Evolutionary conservation across 1,140 invertebrate genomes (phyloP), one percentile per base, ranked within the genome.

Genomic region (Drosophila cardini): DNA sequence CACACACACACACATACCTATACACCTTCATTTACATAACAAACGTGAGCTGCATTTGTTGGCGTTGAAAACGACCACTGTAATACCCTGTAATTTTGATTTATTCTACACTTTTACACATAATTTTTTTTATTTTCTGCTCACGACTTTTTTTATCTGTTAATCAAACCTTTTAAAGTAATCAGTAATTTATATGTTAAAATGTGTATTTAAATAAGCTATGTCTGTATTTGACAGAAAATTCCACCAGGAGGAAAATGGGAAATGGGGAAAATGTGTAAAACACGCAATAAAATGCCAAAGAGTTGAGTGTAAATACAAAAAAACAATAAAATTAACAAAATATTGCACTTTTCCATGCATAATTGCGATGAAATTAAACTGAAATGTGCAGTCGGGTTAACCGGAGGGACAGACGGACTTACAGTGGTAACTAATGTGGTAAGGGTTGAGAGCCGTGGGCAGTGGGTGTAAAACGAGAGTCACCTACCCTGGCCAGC

Each of bases 291-390:
- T 75, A 74, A 79, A 87, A 83, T 83, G 68, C 65, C 75, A 71
- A 72, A 16, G 13, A 3, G 32, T 26, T 11, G 30, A 87, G 87
- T 70, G 73, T 68, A 76, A 87, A 84, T 80, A 84, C 72, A 87
- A 89, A 77, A 1, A 15, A 45, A 38, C 16, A 18, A 57, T 75
- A 86, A 86, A 72, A 76, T 71, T 76, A 87, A 83, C 84, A 84
- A 71, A 87, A 89, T 71, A 84, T 89, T 89, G 84, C 84, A 84
- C 79, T 89, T 80, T 80, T 84, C 77, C 85, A 89, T 89, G 84
- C 80, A 89, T 89, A 89, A 89, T 89, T 89, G 80, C 82, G 74
- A 69, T 48, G 64, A 89, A 89, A 90, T 89, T 90, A 89, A 89
- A 89, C 73, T 78, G 75, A 84, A 89, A 81, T 77, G 72, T 55